phyloP scores from a whole-genome alignment of 2,113 vertebrate genomes.

The Syngnathus typhle region DNA sequence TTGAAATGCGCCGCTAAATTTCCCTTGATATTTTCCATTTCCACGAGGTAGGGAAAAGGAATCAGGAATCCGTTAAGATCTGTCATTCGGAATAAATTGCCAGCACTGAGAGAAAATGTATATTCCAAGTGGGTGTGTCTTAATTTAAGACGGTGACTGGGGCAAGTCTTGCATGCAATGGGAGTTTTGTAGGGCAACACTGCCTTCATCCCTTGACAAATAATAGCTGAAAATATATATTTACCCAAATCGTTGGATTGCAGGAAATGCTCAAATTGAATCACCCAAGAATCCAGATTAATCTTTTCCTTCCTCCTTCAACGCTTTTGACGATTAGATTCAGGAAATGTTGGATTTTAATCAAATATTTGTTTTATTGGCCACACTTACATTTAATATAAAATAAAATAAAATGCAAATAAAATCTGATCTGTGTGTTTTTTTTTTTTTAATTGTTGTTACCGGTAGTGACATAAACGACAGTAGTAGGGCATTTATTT shows the following conservation, averaged over 20 bases:
- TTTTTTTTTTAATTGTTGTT: too few relatives aligned
- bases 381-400: too few relatives aligned
- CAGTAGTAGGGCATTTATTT: too few relatives aligned
- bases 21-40: slow-evolving; percentile 13
- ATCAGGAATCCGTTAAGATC: not conserved
- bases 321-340: too few relatives aligned
- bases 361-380: too few relatives aligned
- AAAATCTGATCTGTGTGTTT: too few relatives aligned
- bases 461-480: too few relatives aligned
- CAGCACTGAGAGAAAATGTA: not conserved
- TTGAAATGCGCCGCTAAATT: not conserved
- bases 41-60: slow-evolving; percentile 6
- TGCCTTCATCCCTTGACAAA: not conserved
- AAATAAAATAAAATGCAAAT: too few relatives aligned
- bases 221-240: not conserved
- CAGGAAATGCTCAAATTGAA: not conserved
- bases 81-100: not conserved
- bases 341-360: too few relatives aligned
- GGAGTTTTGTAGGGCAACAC: not conserved
- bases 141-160: not conserved
- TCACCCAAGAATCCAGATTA: not conserved
- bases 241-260: not conserved
- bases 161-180: not conserved
- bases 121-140: not conserved
- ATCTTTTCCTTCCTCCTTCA: not conserved